Percentiles rank a stretch among this genome's conserved stretches.
Conservation (phyloP, 2,888 invertebrate genomes). For the Mechanitis mazaeus region DNA sequence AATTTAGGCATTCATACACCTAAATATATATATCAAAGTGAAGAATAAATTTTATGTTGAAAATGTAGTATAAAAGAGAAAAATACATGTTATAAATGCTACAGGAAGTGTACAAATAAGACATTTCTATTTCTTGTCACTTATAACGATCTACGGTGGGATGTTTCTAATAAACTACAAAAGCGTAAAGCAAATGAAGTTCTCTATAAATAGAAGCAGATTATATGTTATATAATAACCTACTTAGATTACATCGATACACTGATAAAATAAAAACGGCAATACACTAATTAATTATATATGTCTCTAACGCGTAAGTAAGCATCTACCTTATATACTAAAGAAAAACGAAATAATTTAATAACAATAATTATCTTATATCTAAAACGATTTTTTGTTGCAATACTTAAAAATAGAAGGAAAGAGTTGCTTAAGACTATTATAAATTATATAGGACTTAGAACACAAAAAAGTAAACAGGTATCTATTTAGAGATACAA, state of each 20-base stretch:
- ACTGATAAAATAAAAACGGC: slow-evolving; percentile 28
- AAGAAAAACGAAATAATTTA: slow-evolving; percentile 3
- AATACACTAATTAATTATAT: slow-evolving; percentile 8
- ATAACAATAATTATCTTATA: too few species aligned
- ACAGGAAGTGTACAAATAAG: neutral
- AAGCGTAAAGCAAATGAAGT: neutral
- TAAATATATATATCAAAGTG: too few species aligned
- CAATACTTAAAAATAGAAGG: too few species aligned
- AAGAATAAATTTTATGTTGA: neutral
- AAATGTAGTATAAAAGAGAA: neutral
- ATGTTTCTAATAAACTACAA: neutral
- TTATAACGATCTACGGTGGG: neutral
- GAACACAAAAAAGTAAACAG: too few species aligned
- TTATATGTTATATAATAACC: slow-evolving; percentile 5
- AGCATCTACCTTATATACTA: neutral
- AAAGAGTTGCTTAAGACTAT: too few species aligned
- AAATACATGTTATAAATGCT: neutral
- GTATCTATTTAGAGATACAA: too few species aligned
- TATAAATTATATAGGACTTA: too few species aligned
- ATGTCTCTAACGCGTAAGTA: neutral
- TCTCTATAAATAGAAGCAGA: slow-evolving; percentile 1
- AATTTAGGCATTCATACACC: too few species aligned
- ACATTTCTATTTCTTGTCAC: neutral
- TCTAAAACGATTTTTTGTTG: too few species aligned
- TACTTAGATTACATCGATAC: neutral